These are phyloP conservation scores for Glossosoma conforme DNA, from an alignment of 1,140 invertebrate species.

Conservation along the genomic window DNA sequence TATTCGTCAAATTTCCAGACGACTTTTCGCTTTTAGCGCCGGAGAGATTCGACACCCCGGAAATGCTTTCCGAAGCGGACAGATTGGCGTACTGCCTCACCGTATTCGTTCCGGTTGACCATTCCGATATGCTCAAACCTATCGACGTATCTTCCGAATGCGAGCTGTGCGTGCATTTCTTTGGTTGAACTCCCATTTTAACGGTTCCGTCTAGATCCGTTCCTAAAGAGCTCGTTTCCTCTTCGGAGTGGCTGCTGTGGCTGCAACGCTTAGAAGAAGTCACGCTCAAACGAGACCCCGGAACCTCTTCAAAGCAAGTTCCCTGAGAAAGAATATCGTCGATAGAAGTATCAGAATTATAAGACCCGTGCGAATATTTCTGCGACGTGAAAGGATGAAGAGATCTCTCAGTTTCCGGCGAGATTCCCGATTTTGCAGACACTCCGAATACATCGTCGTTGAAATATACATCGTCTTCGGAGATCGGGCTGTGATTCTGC, in stretches of 20 bases:
- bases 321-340: conserved; percentile 54
- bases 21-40: conserved; percentile 59
- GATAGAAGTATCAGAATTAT: conserved; percentile 58
- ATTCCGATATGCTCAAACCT: conserved; percentile 75
- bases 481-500: conserved; percentile 55
- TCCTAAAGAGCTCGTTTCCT: conserved; percentile 61
- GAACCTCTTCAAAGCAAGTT: conserved; percentile 40
- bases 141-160: conserved; percentile 81
- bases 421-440: conserved; percentile 51
- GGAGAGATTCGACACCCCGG: conserved; percentile 53
- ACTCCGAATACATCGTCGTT: conserved; percentile 61
- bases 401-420: conserved; percentile 51
- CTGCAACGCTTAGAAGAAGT: conserved; percentile 55
- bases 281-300: conserved; percentile 37
- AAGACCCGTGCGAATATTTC: conserved; percentile 58
- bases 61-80: conserved; percentile 57
- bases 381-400: conserved; percentile 43
- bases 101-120: conserved; percentile 77
- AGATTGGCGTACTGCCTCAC: conserved; percentile 70
- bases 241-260: conserved; percentile 61
- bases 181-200: conserved; percentile 67
- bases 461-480: conserved; percentile 58
- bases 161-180: conserved; percentile 69
- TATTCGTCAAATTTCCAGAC: conserved; percentile 44
- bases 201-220: conserved; percentile 74